Evolutionary conservation across 2,888 invertebrate genomes (phyloP).

Genomic region (Seira musarum): DNA sequence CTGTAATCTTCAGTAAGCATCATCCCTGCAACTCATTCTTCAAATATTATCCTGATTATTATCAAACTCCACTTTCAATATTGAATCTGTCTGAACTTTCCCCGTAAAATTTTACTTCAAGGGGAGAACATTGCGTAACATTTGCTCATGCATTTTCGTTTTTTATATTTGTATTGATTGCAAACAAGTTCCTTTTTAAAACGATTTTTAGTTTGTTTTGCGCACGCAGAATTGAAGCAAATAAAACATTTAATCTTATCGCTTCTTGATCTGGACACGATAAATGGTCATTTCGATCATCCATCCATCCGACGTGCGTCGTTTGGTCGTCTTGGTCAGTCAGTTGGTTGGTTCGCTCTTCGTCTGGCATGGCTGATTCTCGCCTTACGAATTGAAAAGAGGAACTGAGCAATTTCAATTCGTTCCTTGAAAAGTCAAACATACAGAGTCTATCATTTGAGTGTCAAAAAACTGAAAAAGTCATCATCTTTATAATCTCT

Average conservation of each 20-base stretch:
- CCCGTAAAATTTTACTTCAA: slow-evolving; percentile 28
- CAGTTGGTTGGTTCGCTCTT: neutral
- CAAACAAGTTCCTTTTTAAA: neutral
- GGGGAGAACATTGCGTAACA: slow-evolving; percentile 20
- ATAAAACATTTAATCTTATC: neutral
- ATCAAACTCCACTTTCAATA: slow-evolving; percentile 15
- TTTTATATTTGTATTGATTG: neutral
- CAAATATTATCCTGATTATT: slow-evolving; percentile 28
- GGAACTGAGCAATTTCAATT: slow-evolving; percentile 41
- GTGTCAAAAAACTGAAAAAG: slow-evolving; percentile 42
- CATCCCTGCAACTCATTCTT: slow-evolving; percentile 28
- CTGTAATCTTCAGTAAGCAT: slow-evolving; percentile 31
- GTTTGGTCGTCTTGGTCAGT: neutral
- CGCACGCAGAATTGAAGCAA: neutral
- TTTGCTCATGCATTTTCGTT: neutral
- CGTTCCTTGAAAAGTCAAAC: neutral
- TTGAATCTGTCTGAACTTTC: slow-evolving; percentile 53
- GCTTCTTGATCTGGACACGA: neutral
- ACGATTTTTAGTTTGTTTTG: neutral
- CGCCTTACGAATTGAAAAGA: neutral
- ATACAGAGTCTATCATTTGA: slow-evolving; percentile 26
- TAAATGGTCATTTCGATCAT: neutral
- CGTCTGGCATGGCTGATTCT: neutral
- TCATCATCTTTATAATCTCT: slow-evolving; percentile 31
- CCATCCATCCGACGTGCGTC: neutral